These are phyloP conservation scores for Sus cebifrons DNA, from an alignment of 2,797 vertebrate genomes.

Conservation along the genomic window DNA sequence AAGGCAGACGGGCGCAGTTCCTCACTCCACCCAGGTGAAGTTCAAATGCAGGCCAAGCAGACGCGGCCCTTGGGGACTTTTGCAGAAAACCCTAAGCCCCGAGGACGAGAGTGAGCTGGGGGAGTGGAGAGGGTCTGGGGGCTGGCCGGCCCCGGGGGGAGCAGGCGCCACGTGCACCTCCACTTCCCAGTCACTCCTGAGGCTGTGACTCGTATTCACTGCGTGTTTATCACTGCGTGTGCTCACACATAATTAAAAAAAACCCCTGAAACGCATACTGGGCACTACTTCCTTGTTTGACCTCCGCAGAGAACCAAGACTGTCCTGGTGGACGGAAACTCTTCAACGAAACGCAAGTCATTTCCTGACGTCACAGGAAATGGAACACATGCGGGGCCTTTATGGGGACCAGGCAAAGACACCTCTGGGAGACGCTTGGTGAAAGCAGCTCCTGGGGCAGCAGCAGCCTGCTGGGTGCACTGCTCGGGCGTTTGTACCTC, in stretches of 20 bases:
- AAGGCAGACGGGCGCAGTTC: background rate
- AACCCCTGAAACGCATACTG: background rate
- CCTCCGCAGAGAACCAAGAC: slow-evolving; percentile 51
- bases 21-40: background rate
- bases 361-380: background rate
- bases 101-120: background rate
- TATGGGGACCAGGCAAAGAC: background rate
- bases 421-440: background rate
- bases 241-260: background rate
- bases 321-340: background rate
- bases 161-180: too few relatives aligned
- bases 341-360: slow-evolving; percentile 22
- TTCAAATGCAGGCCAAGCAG: slow-evolving; percentile 31
- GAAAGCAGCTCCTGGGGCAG: background rate
- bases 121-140: background rate
- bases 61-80: background rate
- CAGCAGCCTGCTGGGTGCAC: fast-evolving
- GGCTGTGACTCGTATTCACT: too few relatives aligned
- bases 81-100: background rate
- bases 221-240: too few relatives aligned
- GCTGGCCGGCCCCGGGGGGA: too few relatives aligned
- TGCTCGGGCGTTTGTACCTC: background rate
- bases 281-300: slow-evolving; percentile 34
- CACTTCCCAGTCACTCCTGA: too few relatives aligned
- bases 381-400: background rate